These are phyloP conservation scores for Drosophila rufa DNA, from an alignment of 1,140 invertebrate genomes.

Conservation along the genomic window DNA sequence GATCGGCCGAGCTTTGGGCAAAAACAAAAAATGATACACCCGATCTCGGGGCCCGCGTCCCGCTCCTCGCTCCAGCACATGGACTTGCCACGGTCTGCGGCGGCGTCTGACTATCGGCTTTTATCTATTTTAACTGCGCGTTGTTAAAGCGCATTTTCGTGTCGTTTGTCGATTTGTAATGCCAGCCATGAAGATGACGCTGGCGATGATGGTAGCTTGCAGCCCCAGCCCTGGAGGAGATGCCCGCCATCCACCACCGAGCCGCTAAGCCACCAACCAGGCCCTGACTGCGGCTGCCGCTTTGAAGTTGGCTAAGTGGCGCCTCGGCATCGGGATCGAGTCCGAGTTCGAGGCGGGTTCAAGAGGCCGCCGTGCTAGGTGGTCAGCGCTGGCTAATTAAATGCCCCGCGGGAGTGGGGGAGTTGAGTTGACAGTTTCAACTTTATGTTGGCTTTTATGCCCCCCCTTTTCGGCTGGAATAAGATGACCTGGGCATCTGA, in stretches of 20 bases:
- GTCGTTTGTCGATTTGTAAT: conserved; percentile 85
- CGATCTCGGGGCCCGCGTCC: conserved; percentile 3
- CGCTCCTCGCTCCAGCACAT: conserved; percentile 1
- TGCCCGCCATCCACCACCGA: conserved; percentile 21
- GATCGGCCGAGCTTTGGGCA: conserved; percentile 30
- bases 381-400: conserved; percentile 76
- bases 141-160: conserved; percentile 85
- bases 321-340: conserved; percentile 47
- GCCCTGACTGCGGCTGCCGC: conserved; percentile 46
- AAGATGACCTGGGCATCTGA: conserved; percentile 26
- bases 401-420: conserved; percentile 41
- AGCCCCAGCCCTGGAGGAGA: conserved; percentile 20
- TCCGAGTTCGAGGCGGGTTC: conserved; percentile 53
- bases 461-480: neutral
- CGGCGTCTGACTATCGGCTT: conserved; percentile 78
- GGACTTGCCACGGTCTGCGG: conserved; percentile 25
- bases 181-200: conserved; percentile 51
- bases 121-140: conserved; percentile 84
- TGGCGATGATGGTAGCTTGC: conserved; percentile 63
- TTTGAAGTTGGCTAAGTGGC: conserved; percentile 81
- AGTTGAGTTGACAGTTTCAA: conserved; percentile 59
- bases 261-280: conserved; percentile 30
- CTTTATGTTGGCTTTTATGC: conserved; percentile 79
- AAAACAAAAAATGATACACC: conserved; percentile 42
- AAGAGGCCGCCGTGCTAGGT: conserved; percentile 73